A percentile compares a stretch with the other conserved stretches of the same genome.
Evolutionary conservation across 2,113 vertebrate genomes (phyloP).

Genomic region (Trematomus loennbergii): DNA sequence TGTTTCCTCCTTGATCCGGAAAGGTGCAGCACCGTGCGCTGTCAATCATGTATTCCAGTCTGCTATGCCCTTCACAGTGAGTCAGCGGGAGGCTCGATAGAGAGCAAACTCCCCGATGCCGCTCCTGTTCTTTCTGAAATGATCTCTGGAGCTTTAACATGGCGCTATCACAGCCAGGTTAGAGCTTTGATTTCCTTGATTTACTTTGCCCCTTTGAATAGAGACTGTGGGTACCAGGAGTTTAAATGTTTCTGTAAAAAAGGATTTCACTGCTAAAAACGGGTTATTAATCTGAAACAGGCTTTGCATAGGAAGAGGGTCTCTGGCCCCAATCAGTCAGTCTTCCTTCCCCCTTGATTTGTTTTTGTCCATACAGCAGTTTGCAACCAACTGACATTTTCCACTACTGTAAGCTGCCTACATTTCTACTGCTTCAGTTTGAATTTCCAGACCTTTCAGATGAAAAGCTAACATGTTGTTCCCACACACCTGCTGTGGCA

Average conservation of each 20-base stretch:
- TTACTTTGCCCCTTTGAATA: too few species aligned
- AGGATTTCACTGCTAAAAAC: background rate
- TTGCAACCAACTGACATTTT: background rate
- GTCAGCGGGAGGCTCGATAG: slow-evolving; percentile 14
- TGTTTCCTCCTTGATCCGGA: slow-evolving; percentile 9
- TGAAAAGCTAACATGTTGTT: background rate
- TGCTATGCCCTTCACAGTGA: slow-evolving; percentile 18
- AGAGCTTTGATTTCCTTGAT: background rate
- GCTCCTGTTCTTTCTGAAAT: background rate
- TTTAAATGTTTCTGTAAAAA: background rate
- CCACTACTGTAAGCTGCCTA: background rate
- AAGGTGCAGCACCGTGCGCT: background rate
- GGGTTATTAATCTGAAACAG: background rate
- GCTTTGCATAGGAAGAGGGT: background rate
- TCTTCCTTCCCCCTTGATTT: slow-evolving; percentile 6
- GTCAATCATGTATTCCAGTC: slow-evolving; percentile 16
- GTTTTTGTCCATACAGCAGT: slow-evolving; percentile 4
- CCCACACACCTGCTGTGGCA: background rate
- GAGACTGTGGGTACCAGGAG: too few species aligned
- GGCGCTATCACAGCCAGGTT: background rate
- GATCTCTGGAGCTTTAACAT: background rate
- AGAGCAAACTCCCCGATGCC: slow-evolving; percentile 3
- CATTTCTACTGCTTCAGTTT: background rate
- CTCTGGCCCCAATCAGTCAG: background rate
- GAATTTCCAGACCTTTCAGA: background rate